These are phyloP conservation scores for Minunthozetes semirufus DNA, from an alignment of 2,888 invertebrate species.

Conservation along the genomic window DNA sequence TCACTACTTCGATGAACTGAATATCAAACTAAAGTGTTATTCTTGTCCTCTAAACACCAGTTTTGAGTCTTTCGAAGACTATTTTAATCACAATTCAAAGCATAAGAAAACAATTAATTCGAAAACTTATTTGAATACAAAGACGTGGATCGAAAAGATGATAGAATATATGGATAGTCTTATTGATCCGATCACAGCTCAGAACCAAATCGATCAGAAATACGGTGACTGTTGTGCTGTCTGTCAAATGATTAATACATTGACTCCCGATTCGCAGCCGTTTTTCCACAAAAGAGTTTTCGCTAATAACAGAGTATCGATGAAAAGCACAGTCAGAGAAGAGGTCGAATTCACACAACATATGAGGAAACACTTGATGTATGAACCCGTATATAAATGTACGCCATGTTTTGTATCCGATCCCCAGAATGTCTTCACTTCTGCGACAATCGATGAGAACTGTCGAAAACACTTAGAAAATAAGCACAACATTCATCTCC, in stretches of 20 bases:
- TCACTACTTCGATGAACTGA: neutral
- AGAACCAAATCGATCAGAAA: neutral
- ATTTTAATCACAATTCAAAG: neutral
- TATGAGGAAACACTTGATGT: neutral
- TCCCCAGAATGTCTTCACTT: neutral
- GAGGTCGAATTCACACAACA: neutral
- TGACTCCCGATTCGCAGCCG: neutral
- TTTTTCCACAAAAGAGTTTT: neutral
- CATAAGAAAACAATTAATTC: neutral
- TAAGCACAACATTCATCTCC: neutral
- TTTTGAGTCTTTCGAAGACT: neutral
- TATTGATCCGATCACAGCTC: no score
- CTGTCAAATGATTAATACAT: neutral
- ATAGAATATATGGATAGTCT: neutral
- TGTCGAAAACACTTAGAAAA: neutral
- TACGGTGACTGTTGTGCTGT: constrained; percentile 4
- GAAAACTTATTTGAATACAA: neutral
- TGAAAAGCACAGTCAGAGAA: neutral
- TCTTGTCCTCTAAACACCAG: neutral
- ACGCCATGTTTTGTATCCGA: neutral
- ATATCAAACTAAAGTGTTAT: neutral
- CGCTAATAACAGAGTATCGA: neutral
- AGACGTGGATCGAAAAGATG: neutral
- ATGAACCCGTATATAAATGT: neutral
- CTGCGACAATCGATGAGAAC: neutral